Conservation (phyloP, 2,888 invertebrate genomes). For the Metellina segmentata region DNA sequence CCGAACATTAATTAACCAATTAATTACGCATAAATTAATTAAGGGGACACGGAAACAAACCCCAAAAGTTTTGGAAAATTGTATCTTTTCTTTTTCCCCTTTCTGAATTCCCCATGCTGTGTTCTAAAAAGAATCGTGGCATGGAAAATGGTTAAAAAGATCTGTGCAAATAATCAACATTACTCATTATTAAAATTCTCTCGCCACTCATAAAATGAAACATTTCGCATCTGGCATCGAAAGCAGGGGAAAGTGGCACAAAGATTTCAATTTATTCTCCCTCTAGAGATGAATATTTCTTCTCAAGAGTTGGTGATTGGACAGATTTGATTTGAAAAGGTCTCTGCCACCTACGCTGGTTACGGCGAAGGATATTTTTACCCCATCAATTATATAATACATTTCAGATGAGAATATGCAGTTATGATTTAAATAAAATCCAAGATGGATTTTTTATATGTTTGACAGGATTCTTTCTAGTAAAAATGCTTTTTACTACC, state of each 20-base stretch:
- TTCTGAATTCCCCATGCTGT: neutral
- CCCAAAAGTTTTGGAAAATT: constrained; percentile 29
- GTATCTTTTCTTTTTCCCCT: neutral
- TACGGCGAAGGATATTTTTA: too few species aligned
- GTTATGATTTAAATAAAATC: too few species aligned
- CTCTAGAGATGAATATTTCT: constrained; percentile 5
- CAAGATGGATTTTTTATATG: too few species aligned
- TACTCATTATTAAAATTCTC: constrained; percentile 44
- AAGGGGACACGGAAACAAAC: constrained; percentile 35
- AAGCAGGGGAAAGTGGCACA: neutral
- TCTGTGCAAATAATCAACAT: constrained; percentile 40
- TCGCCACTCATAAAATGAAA: constrained; percentile 4
- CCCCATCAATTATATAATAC: too few species aligned
- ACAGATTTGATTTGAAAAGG: neutral
- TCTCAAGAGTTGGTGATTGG: neutral
- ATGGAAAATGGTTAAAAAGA: constrained; percentile 15
- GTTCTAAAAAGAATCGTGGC: constrained; percentile 7
- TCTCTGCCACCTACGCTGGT: neutral
- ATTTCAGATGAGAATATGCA: too few species aligned
- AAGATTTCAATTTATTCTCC: neutral
- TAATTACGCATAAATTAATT: constrained; percentile 54
- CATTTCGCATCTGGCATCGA: neutral
- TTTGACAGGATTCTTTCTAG: too few species aligned
- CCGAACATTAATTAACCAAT: constrained; percentile 47
- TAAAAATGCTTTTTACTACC: too few species aligned